Evolutionary conservation across 2,888 invertebrate species (phyloP).

Genomic region (Spodoptera littoralis): DNA sequence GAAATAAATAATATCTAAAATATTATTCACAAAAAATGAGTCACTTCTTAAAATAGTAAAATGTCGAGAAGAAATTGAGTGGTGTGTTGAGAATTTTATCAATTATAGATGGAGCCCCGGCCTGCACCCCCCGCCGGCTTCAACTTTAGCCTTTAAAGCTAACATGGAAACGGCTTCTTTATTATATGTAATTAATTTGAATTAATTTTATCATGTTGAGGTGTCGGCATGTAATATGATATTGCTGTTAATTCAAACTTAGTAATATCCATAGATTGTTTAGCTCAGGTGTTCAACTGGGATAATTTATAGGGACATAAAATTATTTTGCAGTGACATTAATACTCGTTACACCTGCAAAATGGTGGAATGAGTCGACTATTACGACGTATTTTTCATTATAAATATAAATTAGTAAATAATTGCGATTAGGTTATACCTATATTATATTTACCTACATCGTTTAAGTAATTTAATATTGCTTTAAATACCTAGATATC

Average conservation of each 20-base stretch:
- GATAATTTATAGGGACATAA: constrained; percentile 51
- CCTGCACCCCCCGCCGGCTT: constrained; percentile 68
- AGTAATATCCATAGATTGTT: constrained; percentile 38
- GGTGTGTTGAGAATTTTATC: constrained; percentile 83
- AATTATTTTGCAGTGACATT: constrained; percentile 52
- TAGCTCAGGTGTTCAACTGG: constrained; percentile 54
- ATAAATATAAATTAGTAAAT: constrained; percentile 1
- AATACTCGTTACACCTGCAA: constrained; percentile 55
- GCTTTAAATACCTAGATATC: too few species aligned
- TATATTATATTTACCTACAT: too few species aligned
- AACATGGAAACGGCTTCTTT: constrained; percentile 62
- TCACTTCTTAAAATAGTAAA: constrained; percentile 73
- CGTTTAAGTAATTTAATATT: too few species aligned
- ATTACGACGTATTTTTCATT: constrained; percentile 20
- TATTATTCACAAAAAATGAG: constrained; percentile 65
- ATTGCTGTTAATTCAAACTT: constrained; percentile 52
- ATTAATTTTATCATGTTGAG: constrained; percentile 52
- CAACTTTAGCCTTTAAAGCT: constrained; percentile 54
- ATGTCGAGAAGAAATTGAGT: constrained; percentile 75
- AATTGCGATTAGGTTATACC: too few species aligned
- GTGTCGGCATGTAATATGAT: constrained; percentile 57
- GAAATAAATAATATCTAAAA: constrained; percentile 52
- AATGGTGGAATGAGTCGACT: constrained; percentile 30
- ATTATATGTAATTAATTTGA: constrained; percentile 55
- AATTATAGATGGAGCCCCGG: constrained; percentile 73